Evolutionary conservation across 2,113 vertebrate genomes (phyloP), one percentile per base, ranked within the genome.

Genomic region (Australoheros scitulus): DNA sequence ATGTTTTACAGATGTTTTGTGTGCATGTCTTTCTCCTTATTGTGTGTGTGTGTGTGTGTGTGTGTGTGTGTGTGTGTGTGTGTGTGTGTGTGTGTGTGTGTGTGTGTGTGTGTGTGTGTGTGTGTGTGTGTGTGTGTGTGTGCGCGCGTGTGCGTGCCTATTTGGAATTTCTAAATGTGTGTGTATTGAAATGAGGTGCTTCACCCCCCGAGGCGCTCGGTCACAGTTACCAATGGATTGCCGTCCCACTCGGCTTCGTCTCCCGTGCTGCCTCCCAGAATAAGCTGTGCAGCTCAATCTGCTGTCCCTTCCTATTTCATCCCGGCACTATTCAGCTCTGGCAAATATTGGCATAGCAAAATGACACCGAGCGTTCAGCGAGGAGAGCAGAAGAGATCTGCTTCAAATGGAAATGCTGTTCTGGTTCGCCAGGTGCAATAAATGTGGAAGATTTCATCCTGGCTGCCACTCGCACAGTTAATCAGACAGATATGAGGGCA

Each of bases 141-240:
- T 75, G 58, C 75, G 13, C 26, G 60, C 14, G 36, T 61, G 38
- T 13, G 14, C 74, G 32, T 61, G 41, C 43, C 3, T 32, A 63
- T 50, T 68, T 47, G 26, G 64, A 68, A 68, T 68, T 50, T 68
- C 22, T 68, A 41, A 47, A 50, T 76, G 79, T 47, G 74, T 75
- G 58, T 78, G 17, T 34, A 61, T 78, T 32, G 34, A 87, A 81
- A 89, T 34, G 58, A 84, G 79, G 81, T 29, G 3, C 55, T 75
- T 65, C 47, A n/a, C 63, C 61, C 60, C 85, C 85, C 26, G 43
- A 80, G 76, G 81, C 61, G 9, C 52, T 82, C 41, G 57, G 87
- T 87, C 84, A 90, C 80, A 82, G 75, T 83, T 87, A 79, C 82
- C 88, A 84, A 82, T 86, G 81, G 85, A 80, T 86, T 76, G 60